phyloP scores from a whole-genome alignment of 2,888 invertebrate genomes.

The Melinopterus prodromus region DNA sequence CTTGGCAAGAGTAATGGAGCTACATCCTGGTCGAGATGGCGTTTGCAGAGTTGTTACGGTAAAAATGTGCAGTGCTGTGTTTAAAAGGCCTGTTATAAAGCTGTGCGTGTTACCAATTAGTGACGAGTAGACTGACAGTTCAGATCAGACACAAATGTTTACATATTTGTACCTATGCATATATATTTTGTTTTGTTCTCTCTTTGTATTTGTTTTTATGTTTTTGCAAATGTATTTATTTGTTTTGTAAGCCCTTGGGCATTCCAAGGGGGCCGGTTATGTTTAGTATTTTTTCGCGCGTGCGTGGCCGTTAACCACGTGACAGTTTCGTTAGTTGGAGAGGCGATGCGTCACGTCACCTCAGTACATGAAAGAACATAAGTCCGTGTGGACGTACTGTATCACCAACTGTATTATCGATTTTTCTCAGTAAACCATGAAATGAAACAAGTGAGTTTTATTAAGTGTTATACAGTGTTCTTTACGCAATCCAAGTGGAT shows the following conservation, averaged over 20 bases:
- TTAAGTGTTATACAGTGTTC: neutral
- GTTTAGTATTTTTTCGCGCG: no score
- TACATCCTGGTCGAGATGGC: neutral
- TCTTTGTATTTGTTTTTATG: neutral
- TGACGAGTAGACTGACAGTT: neutral
- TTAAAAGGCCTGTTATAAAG: neutral
- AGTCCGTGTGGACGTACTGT: neutral
- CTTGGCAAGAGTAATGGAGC: constrained; percentile 4
- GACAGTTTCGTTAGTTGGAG: no score
- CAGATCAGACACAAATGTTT: neutral
- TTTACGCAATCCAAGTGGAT: neutral
- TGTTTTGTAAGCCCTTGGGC: neutral
- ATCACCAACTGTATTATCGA: neutral
- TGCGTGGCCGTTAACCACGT: no score
- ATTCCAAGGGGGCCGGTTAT: neutral
- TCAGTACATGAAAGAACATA: neutral
- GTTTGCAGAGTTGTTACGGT: constrained; percentile 4
- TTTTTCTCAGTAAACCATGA: neutral
- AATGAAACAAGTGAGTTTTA: neutral
- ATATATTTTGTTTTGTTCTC: neutral
- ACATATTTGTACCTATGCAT: neutral
- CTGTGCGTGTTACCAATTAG: constrained; percentile 4
- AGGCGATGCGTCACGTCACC: neutral
- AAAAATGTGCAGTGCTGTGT: neutral
- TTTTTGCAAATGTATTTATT: neutral